phyloP scores from a whole-genome alignment of 2,113 vertebrate genomes.

The Lipophrys pholis region DNA sequence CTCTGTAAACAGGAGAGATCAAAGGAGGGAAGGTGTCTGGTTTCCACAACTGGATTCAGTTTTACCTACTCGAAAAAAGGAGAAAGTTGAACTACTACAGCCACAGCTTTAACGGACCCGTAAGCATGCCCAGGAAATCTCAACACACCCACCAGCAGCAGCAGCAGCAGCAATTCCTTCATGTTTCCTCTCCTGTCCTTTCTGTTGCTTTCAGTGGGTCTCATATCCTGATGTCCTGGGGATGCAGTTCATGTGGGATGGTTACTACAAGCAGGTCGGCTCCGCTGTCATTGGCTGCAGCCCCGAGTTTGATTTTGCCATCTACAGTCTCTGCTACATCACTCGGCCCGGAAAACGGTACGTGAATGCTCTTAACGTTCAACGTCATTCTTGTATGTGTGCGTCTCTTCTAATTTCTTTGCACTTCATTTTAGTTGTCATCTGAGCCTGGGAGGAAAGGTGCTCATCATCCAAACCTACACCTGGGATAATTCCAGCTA shows the following conservation, averaged over 20 bases:
- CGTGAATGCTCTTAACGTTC: constrained; percentile 62
- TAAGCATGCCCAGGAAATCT: constrained; percentile 70
- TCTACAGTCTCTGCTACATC: constrained; percentile 94
- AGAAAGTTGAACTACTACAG: constrained; percentile 91
- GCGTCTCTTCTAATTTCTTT: not conserved
- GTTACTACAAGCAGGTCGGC: constrained; percentile 92
- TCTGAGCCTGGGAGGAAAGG: constrained; percentile 88
- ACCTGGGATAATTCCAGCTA: constrained; percentile 90
- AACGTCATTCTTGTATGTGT: not conserved
- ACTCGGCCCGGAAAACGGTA: constrained; percentile 89
- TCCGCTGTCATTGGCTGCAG: constrained; percentile 92
- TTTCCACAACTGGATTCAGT: constrained; percentile 97
- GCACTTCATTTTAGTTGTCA: constrained; percentile 80
- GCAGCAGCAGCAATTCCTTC: not conserved
- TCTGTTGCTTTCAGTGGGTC: constrained; percentile 84
- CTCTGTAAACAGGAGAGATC: constrained; percentile 86
- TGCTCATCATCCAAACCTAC: constrained; percentile 89
- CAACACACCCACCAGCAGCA: not conserved
- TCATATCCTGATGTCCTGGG: constrained; percentile 90
- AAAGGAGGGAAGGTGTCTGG: constrained; percentile 93
- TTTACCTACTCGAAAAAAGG: constrained; percentile 91
- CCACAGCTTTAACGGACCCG: constrained; percentile 91
- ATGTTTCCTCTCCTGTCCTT: not conserved
- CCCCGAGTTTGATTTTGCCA: constrained; percentile 93
- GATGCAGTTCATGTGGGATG: constrained; percentile 94